Evolutionary conservation across 2,888 invertebrate genomes (phyloP).

Genomic region (Dicranocentrus wangi): DNA sequence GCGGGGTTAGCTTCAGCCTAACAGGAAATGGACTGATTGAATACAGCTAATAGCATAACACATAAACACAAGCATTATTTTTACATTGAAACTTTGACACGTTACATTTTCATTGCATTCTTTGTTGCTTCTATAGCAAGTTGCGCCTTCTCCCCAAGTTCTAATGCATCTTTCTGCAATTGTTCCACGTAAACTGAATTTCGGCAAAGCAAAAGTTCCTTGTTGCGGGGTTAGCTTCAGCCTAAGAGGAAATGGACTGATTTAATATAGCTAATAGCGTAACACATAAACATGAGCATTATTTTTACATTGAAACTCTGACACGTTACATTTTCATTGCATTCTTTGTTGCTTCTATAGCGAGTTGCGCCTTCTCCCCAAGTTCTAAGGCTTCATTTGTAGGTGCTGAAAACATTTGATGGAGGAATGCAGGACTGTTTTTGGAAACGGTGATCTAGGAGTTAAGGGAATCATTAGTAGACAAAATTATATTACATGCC

Average conservation of each 20-base stretch:
- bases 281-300: not conserved
- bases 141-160: conserved; percentile 74
- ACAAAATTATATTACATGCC: not conserved
- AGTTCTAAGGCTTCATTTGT: conserved; percentile 74
- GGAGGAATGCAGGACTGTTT: conserved; percentile 74
- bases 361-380: conserved; percentile 74
- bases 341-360: conserved; percentile 74
- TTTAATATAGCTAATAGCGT: not conserved
- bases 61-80: not conserved
- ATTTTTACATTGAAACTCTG: not conserved
- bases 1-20: conserved; percentile 62
- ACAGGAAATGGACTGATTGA: too few relatives aligned
- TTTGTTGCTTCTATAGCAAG: conserved; percentile 75
- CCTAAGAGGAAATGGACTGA: too few relatives aligned
- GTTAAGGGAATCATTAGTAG: not conserved
- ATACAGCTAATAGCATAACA: not conserved
- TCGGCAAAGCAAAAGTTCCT: conserved; percentile 69
- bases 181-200: conserved; percentile 67
- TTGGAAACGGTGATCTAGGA: conserved; percentile 72
- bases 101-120: conserved; percentile 75
- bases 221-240: conserved; percentile 63
- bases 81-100: not conserved
- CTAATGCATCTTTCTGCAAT: conserved; percentile 73
- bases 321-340: conserved; percentile 74
- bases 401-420: conserved; percentile 75